phyloP scores from a whole-genome alignment of 2,113 vertebrate genomes.

The Lagopus leucura region DNA sequence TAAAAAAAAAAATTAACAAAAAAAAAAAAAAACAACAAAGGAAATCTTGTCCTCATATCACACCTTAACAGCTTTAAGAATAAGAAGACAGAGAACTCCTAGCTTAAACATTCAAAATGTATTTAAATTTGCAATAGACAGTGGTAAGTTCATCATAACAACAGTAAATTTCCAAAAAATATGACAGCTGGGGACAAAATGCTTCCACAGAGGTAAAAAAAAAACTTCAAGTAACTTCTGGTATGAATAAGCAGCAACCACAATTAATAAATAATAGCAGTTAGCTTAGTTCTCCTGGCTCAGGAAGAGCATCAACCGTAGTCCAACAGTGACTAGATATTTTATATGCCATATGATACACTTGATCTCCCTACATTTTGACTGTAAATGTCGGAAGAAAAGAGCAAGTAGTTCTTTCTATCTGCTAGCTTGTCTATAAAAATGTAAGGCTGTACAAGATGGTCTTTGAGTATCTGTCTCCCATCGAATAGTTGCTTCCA shows the following conservation, averaged over 20 bases:
- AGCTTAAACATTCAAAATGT: neutral
- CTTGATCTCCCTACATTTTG: neutral
- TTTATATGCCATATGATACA: neutral
- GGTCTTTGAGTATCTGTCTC: neutral
- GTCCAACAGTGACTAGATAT: neutral
- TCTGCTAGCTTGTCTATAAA: neutral
- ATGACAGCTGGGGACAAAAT: neutral
- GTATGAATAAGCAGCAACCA: neutral
- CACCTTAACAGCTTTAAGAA: neutral
- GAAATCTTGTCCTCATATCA: neutral
- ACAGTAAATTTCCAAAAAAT: neutral
- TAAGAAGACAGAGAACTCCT: neutral
- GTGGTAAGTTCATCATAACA: neutral
- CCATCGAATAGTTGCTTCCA: neutral
- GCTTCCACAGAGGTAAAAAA: neutral
- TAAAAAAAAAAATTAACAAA: neutral
- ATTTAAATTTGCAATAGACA: neutral
- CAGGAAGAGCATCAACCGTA: neutral
- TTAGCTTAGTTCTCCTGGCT: neutral
- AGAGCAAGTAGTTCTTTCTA: no score
- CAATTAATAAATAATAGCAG: neutral
- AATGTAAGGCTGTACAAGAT: neutral
- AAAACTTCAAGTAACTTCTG: neutral
- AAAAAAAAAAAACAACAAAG: neutral
- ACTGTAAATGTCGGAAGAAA: neutral